Conservation (phyloP, 2,888 invertebrate genomes). For the Eumacrocentrus americanus region DNA sequence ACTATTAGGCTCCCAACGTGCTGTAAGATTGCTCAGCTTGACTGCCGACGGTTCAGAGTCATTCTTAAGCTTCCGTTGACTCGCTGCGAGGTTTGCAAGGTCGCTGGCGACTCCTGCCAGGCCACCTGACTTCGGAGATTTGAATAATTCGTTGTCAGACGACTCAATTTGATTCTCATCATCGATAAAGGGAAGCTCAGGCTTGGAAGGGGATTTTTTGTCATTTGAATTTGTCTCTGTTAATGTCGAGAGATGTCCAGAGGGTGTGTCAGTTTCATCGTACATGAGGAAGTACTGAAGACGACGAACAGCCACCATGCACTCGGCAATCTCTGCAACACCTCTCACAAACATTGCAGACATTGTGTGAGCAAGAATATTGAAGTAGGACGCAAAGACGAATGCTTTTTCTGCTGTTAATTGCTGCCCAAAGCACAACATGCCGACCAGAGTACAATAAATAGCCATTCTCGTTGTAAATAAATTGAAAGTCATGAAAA, state of each 20-base stretch:
- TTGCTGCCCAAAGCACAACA: constrained; percentile 69
- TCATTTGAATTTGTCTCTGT: constrained; percentile 15
- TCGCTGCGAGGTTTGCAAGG: constrained; percentile 40
- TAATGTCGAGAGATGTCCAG: constrained; percentile 26
- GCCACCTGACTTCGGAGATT: constrained; percentile 54
- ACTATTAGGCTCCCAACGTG: constrained; percentile 65
- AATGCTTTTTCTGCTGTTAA: constrained; percentile 75
- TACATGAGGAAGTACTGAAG: constrained; percentile 59
- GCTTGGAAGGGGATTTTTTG: constrained; percentile 41
- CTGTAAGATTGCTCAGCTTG: constrained; percentile 52
- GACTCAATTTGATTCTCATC: constrained; percentile 47
- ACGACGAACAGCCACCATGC: constrained; percentile 63
- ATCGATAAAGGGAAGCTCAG: constrained; percentile 39
- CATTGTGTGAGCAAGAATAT: constrained; percentile 66
- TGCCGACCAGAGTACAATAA: constrained; percentile 76
- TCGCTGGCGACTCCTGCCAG: constrained; percentile 50
- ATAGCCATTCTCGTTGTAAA: constrained; percentile 83
- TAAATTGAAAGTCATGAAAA: constrained; percentile 77
- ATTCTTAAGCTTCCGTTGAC: constrained; percentile 21
- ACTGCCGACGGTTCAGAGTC: constrained; percentile 33
- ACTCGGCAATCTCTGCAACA: constrained; percentile 66
- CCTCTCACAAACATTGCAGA: constrained; percentile 66
- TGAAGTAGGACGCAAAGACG: constrained; percentile 66
- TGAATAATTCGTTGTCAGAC: constrained; percentile 46
- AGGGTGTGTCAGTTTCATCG: constrained; percentile 51